Evolutionary conservation across 30 jellyfish, hydroid and myxozoan species (phyloP).

Genomic region (Cassiopea xamachana): DNA sequence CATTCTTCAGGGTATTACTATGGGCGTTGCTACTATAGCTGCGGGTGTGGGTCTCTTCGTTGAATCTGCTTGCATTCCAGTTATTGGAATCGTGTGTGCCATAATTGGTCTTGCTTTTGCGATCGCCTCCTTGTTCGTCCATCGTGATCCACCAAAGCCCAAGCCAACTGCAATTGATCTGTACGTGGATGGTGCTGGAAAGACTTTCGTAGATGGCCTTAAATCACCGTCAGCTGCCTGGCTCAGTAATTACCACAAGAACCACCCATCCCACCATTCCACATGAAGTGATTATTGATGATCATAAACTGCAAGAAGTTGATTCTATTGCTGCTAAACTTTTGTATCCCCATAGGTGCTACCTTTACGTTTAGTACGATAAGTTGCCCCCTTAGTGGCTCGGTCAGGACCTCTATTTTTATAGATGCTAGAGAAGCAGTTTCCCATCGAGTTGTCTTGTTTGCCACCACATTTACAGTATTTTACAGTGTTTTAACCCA

Average conservation of each 20-base stretch:
- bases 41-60: conserved; percentile 39
- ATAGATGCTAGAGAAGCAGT: no score
- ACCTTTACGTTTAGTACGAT: no score
- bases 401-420: no score
- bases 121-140: conserved; percentile 58
- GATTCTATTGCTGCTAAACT: no score
- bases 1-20: conserved; percentile 44
- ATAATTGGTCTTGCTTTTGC: conserved; percentile 55
- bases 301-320: no score
- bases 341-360: no score
- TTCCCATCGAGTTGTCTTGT: no score
- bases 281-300: neutral
- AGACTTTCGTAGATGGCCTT: conserved; percentile 22
- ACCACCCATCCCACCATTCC: conserved; percentile 53
- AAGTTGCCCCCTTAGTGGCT: no score
- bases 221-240: conserved; percentile 46
- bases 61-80: conserved; percentile 61
- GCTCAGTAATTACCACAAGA: conserved; percentile 53
- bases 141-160: conserved; percentile 75
- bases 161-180: conserved; percentile 62
- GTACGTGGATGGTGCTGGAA: conserved; percentile 52
- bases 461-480: no score
- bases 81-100: conserved; percentile 72
- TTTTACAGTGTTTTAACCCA: no score
- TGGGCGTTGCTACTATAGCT: conserved; percentile 69